Percentiles rank a stretch among this genome's conserved stretches.
These are phyloP conservation scores for Quadroppia sp. DNA, from an alignment of 2,888 invertebrate genomes.

Conservation along the genomic window DNA sequence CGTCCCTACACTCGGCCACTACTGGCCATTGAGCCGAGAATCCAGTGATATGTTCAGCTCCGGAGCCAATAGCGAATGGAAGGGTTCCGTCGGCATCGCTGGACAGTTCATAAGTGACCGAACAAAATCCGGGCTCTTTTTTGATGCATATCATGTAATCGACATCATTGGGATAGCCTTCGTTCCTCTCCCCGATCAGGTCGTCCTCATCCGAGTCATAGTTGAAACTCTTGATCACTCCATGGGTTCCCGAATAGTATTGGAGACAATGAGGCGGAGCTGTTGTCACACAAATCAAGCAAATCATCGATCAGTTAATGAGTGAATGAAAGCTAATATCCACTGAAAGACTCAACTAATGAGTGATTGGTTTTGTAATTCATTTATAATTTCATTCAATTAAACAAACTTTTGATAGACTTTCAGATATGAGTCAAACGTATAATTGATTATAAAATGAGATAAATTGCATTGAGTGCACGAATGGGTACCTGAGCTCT, in stretches of 20 bases:
- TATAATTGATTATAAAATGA: neutral
- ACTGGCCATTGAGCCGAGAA: slow-evolving; percentile 36
- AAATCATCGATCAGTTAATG: neutral
- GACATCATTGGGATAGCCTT: slow-evolving; percentile 48
- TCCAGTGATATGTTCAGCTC: slow-evolving; percentile 39
- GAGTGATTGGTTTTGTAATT: no score
- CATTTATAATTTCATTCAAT: no score
- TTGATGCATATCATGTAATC: slow-evolving; percentile 48
- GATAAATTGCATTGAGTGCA: neutral
- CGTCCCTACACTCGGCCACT: slow-evolving; percentile 47
- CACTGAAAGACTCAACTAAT: no score
- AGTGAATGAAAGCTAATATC: no score
- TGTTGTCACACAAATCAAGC: neutral
- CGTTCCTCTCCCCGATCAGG: neutral
- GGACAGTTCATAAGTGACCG: slow-evolving; percentile 47
- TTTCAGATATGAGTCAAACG: neutral
- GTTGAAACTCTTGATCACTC: slow-evolving; percentile 49
- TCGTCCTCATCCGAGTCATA: slow-evolving; percentile 43
- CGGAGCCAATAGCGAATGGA: slow-evolving; percentile 47
- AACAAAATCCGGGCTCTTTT: slow-evolving; percentile 49
- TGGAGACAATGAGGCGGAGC: slow-evolving; percentile 50
- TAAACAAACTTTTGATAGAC: neutral
- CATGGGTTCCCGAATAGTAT: slow-evolving; percentile 48
- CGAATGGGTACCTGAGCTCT: slow-evolving; percentile 42
- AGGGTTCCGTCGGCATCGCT: slow-evolving; percentile 42